Evolutionary conservation across 2,113 vertebrate species (phyloP).

Genomic region (Pomatostomus ruficeps): DNA sequence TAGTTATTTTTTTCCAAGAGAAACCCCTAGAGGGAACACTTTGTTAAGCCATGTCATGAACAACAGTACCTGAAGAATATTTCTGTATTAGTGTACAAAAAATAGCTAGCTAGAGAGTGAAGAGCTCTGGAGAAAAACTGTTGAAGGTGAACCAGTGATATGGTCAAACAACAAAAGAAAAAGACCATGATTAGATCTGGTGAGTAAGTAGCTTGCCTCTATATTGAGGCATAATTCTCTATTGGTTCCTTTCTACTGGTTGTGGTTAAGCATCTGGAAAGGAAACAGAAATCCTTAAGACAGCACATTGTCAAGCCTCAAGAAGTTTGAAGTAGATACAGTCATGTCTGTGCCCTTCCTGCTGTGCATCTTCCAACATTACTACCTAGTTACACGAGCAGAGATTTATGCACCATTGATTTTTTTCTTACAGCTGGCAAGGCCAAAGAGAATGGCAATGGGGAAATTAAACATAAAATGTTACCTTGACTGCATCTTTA

Average conservation of each 20-base stretch:
- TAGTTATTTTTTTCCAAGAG: not conserved
- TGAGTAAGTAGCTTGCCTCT: not conserved
- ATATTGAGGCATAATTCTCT: not conserved
- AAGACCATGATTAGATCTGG: fast-evolving
- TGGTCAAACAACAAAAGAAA: not conserved
- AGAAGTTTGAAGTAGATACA: not conserved
- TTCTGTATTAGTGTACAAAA: not conserved
- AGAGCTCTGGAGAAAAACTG: not conserved
- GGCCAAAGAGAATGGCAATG: not conserved
- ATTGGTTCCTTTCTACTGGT: not conserved
- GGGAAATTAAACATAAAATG: slow-evolving; percentile 18
- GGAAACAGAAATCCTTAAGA: not conserved
- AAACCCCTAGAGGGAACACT: slow-evolving; percentile 41
- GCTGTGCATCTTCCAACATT: not conserved
- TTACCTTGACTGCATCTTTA: slow-evolving; percentile 22
- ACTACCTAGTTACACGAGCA: not conserved
- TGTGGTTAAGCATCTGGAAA: not conserved
- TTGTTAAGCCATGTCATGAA: not conserved
- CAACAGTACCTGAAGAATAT: not conserved
- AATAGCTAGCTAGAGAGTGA: not conserved
- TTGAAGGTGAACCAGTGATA: not conserved
- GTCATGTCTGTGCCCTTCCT: not conserved
- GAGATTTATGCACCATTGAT: slow-evolving; percentile 14
- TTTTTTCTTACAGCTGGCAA: slow-evolving; percentile 18
- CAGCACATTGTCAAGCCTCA: not conserved